Evolutionary conservation across 2,113 vertebrate species (phyloP).

Genomic region (Melanocharis versteri): DNA sequence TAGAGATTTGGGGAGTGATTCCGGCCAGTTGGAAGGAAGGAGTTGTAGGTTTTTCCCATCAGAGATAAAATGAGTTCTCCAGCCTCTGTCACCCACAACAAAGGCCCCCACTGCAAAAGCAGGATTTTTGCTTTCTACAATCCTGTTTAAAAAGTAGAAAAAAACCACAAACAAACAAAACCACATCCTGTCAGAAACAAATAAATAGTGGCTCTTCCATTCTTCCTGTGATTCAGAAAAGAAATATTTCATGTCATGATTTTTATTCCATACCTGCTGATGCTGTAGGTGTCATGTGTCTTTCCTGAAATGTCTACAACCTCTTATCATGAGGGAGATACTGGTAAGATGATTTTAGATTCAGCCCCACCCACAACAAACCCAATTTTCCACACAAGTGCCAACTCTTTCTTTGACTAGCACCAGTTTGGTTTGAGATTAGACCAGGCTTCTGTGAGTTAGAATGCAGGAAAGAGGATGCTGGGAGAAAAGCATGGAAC

Average conservation of each 20-base stretch:
- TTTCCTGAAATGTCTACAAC: not conserved
- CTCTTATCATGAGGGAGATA: not conserved
- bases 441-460: not conserved
- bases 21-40: conserved; percentile 76
- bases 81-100: conserved; percentile 71
- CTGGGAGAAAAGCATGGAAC: not conserved
- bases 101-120: conserved; percentile 72
- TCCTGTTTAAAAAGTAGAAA: conserved; percentile 53
- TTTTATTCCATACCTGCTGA: not conserved
- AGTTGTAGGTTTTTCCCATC: conserved; percentile 66
- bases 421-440: not conserved
- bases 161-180: not conserved
- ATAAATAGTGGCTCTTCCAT: not conserved
- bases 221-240: not conserved
- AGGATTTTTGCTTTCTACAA: conserved; percentile 83
- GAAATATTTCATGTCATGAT: not conserved
- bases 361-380: not conserved
- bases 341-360: not conserved
- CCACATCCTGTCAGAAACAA: not conserved
- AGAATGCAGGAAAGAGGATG: not conserved
- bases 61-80: conserved; percentile 81
- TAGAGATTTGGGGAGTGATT: conserved; percentile 78
- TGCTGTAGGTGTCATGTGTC: not conserved
- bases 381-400: not conserved
- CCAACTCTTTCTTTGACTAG: not conserved